A percentile compares a stretch with the other conserved stretches of the same genome.
Conservation (phyloP, 2,113 vertebrate genomes). For the Podocnemis expansa region DNA sequence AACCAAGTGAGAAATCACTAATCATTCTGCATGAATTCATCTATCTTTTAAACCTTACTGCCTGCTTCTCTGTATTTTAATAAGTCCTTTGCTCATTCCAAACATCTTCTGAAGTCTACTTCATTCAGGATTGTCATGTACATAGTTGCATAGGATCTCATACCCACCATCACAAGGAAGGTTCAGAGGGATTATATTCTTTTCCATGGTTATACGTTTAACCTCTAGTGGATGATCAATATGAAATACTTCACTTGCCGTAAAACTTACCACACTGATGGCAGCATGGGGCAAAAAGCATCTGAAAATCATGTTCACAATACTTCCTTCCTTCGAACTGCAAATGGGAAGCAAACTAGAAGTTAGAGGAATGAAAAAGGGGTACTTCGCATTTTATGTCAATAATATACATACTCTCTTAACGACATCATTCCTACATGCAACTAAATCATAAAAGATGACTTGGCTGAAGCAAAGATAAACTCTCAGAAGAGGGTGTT, state of each 20-base stretch:
- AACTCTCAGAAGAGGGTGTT: not conserved
- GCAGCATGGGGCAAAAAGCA: conserved; percentile 98
- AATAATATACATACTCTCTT: not conserved
- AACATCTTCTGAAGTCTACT: not conserved
- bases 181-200: not conserved
- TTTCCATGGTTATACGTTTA: not conserved
- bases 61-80: not conserved
- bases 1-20: not conserved
- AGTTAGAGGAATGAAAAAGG: not conserved
- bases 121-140: not conserved
- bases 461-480: not conserved
- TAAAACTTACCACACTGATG: conserved; percentile 94
- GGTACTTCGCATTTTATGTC: not conserved
- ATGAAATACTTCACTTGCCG: not conserved
- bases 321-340: conserved; percentile 99
- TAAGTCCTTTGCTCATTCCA: not conserved
- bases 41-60: not conserved
- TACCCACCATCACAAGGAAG: not conserved
- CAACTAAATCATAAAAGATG: not conserved
- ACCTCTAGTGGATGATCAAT: not conserved
- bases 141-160: not conserved
- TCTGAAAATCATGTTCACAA: conserved; percentile 99
- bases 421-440: not conserved
- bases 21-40: not conserved
- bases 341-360: conserved; percentile 41